Evolutionary conservation across 2,113 vertebrate genomes (phyloP).

Genomic region (Chlorodrepanis virens): DNA sequence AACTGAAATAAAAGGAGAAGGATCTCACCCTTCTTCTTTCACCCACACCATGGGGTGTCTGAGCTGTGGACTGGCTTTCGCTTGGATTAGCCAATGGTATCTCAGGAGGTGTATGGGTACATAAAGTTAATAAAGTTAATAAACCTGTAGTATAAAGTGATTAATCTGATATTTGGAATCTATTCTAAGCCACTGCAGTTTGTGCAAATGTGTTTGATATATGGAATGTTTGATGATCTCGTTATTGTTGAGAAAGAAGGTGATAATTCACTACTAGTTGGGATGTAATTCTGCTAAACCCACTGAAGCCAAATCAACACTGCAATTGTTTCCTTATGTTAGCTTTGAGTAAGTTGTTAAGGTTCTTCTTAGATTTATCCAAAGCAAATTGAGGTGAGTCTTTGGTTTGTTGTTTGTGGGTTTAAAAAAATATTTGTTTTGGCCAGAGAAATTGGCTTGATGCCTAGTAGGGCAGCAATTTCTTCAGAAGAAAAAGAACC

Average conservation of each 20-base stretch:
- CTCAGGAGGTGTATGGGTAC: neutral
- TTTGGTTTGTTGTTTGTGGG: neutral
- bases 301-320: neutral
- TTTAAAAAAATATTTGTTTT: neutral
- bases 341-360: neutral
- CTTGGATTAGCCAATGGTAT: neutral
- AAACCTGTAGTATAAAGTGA: neutral
- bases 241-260: neutral
- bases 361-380: neutral
- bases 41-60: neutral
- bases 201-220: neutral
- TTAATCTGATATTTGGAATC: neutral
- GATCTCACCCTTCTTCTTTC: neutral
- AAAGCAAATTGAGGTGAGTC: neutral
- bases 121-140: neutral
- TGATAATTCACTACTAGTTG: neutral
- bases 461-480: neutral
- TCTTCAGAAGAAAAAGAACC: neutral
- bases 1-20: neutral
- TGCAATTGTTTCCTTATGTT: neutral
- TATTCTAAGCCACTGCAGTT: neutral
- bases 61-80: neutral
- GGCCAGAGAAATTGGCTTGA: neutral
- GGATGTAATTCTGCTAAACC: neutral
- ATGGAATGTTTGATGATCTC: neutral